phyloP scores from a whole-genome alignment of 2,113 vertebrate genomes.

The Anarrhichthys ocellatus region DNA sequence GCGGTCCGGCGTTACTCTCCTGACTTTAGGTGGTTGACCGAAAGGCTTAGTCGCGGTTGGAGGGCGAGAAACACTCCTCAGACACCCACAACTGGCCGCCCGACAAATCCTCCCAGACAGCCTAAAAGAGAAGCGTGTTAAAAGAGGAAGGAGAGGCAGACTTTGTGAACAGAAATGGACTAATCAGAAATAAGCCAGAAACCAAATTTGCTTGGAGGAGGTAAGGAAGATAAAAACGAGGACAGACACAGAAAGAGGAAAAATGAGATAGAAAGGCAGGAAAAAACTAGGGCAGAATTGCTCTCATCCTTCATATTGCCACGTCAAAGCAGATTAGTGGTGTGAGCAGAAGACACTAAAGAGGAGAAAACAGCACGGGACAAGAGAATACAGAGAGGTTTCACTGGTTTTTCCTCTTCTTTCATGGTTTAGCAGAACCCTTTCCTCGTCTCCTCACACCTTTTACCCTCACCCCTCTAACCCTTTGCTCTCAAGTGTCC shows the following conservation, averaged over 20 bases:
- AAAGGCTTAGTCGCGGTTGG: slow-evolving; percentile 39
- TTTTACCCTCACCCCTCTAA: slow-evolving; percentile 16
- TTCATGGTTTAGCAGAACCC: slow-evolving; percentile 14
- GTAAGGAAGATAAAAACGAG: neutral
- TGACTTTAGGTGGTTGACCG: slow-evolving; percentile 56
- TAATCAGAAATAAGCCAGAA: neutral
- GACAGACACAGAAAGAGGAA: slow-evolving; percentile 11
- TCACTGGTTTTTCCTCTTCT: neutral
- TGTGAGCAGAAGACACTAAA: slow-evolving; percentile 21
- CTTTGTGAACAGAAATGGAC: slow-evolving; percentile 12
- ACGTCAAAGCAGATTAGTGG: slow-evolving; percentile 20
- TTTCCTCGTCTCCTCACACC: slow-evolving; percentile 13
- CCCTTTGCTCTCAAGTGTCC: slow-evolving; percentile 23
- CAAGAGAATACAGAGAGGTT: slow-evolving; percentile 3
- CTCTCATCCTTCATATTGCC: slow-evolving; percentile 31
- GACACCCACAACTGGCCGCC: slow-evolving; percentile 27
- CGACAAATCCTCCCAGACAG: slow-evolving; percentile 27
- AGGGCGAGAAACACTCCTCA: slow-evolving; percentile 36
- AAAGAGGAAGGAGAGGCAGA: neutral
- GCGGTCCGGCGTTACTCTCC: slow-evolving; percentile 43
- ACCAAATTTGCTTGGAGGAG: neutral
- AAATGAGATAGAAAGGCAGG: slow-evolving; percentile 5
- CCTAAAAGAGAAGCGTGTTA: neutral
- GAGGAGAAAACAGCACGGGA: slow-evolving; percentile 17
- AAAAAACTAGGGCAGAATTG: slow-evolving; percentile 36